Evolutionary conservation across 2,888 invertebrate species (phyloP).

Genomic region (Drosophila meridionalis): DNA sequence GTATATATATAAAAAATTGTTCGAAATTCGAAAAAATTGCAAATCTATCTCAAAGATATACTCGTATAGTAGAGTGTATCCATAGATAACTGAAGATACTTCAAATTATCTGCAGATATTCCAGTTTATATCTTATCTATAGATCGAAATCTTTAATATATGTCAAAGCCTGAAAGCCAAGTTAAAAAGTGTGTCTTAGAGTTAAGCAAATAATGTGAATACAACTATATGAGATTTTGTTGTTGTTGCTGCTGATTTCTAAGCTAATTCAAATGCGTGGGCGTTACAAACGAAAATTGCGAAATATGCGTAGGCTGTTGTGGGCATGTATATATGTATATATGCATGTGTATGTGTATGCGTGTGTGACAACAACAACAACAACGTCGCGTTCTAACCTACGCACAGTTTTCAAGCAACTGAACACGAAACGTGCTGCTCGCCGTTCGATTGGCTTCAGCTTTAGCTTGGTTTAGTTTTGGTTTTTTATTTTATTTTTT

Average conservation of each 20-base stretch:
- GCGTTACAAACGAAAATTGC: constrained; percentile 80
- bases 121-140: background rate
- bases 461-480: background rate
- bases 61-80: no score
- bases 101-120: background rate
- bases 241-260: constrained; percentile 57
- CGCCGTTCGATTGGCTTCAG: constrained; percentile 8
- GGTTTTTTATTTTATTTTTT: background rate
- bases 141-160: background rate
- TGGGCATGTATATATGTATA: background rate
- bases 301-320: constrained; percentile 76
- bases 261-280: constrained; percentile 77
- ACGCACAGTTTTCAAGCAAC: constrained; percentile 70
- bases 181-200: constrained; percentile 11
- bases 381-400: constrained; percentile 64
- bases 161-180: background rate
- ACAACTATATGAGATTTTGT: constrained; percentile 55
- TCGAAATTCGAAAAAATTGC: background rate
- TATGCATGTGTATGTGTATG: background rate
- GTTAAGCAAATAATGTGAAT: constrained; percentile 44
- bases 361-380: constrained; percentile 5
- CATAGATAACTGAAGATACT: background rate
- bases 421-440: constrained; percentile 34
- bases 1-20: background rate
- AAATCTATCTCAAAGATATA: background rate